Evolutionary conservation across 2,797 vertebrate genomes (phyloP).

Genomic region (Caiman crocodilus): DNA sequence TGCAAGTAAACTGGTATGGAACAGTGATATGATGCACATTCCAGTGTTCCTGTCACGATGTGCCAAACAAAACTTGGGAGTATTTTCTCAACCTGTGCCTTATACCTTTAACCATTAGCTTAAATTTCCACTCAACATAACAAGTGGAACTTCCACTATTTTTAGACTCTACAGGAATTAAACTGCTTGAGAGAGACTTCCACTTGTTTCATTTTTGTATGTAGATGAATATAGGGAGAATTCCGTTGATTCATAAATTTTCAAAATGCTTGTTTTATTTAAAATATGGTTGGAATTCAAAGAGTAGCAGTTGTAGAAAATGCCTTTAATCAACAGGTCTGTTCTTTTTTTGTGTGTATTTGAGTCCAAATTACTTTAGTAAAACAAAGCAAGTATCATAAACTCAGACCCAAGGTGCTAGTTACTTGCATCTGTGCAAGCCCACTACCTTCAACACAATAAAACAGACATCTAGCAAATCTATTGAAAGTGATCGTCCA

Average conservation of each 20-base stretch:
- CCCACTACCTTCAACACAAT: background rate
- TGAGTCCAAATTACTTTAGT: background rate
- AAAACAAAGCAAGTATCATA: background rate
- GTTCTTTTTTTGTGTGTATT: background rate
- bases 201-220: background rate
- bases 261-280: background rate
- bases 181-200: background rate
- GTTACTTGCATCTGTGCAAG: background rate
- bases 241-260: background rate
- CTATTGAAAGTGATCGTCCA: background rate
- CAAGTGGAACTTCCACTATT: background rate
- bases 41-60: background rate
- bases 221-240: background rate
- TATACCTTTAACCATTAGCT: too few species aligned
- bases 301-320: background rate
- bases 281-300: background rate
- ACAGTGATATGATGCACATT: background rate
- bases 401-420: background rate
- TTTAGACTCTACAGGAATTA: background rate
- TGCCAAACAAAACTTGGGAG: too few species aligned
- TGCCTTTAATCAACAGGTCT: background rate
- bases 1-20: background rate
- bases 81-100: too few species aligned
- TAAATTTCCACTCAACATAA: too few species aligned
- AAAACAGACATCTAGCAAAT: background rate